Evolutionary conservation across 2,888 invertebrate species (phyloP).

Genomic region (Diarsia brunnea): DNA sequence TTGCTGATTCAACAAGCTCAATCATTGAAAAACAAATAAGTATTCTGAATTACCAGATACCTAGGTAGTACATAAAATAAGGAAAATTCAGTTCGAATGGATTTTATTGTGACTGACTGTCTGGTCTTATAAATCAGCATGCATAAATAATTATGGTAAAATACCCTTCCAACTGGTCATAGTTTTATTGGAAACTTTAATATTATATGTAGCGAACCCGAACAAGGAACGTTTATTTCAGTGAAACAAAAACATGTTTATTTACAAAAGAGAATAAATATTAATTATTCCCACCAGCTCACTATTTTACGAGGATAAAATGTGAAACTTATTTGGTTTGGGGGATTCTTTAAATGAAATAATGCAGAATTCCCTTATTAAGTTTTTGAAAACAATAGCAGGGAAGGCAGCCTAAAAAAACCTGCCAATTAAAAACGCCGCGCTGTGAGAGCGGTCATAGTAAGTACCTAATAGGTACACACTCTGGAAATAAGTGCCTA

Average conservation of each 20-base stretch:
- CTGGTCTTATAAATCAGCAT: background rate
- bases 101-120: slow-evolving; percentile 20
- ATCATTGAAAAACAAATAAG: slow-evolving; percentile 1
- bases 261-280: background rate
- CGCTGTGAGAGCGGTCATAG: background rate
- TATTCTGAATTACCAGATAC: background rate
- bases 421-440: background rate
- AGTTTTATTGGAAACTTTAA: background rate
- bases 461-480: background rate
- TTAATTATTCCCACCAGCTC: slow-evolving; percentile 2
- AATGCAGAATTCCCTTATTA: background rate
- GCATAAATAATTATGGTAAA: background rate
- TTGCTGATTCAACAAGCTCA: background rate
- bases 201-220: background rate
- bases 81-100: slow-evolving; percentile 11
- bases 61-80: slow-evolving; percentile 12
- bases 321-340: background rate
- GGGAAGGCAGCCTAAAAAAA: background rate
- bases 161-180: slow-evolving; percentile 30
- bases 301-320: slow-evolving; percentile 28
- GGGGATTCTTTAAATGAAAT: background rate
- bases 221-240: background rate
- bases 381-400: background rate
- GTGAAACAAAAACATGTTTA: background rate
- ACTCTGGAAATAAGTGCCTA: background rate